Evolutionary conservation across 2,113 vertebrate species (phyloP), one percentile per base, ranked within the genome.

Genomic region (Cacatua alba): DNA sequence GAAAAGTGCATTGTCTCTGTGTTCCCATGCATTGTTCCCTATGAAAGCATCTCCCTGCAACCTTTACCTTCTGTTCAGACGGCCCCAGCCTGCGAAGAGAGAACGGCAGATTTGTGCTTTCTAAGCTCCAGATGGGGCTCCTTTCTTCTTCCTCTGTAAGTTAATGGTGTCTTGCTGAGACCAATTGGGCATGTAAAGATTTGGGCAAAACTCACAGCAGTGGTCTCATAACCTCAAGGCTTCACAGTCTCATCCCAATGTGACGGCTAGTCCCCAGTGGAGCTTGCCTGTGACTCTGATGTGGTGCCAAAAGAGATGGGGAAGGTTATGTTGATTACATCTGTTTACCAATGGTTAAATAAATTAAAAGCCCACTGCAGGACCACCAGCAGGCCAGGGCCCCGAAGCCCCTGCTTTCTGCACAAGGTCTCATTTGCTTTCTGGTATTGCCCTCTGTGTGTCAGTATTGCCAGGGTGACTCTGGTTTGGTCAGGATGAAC

Each of bases 141-240:
- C 91, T 96, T 94, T 95, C 94, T 96, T 94, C 95, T 93, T 87
- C 53, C 94, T 96, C 97, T 98, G 96, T 92, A 97, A 97, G 93
- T 97, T 98, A 98, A 98, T 98, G 97, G 98, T 97, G 83, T 97
- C 98, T 99, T 98, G 98, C 99, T 99, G 99, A 98, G 99, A 98
- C 98, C 98, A 99, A 98, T 98, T 98, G 98, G 97, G 98, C 98
- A 98, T 98, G 98, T 98, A 98, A 99, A 98, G 97, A 99, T 98
- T 97, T 98, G 98, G 98, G 98, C 97, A 98, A 98, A 98, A 97
- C 97, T 57, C 96, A 88, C 98, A 98, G 97, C 98, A 98, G 98
- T 98, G 76, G 97, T 96, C 97, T 97, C 94, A 95, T 94, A 95
- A 97, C 96, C 92, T 90, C 94, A 86, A 97, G 95, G 97, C 94